Conservation (phyloP, 2,797 vertebrate genomes). For the Poecilia velifera region DNA sequence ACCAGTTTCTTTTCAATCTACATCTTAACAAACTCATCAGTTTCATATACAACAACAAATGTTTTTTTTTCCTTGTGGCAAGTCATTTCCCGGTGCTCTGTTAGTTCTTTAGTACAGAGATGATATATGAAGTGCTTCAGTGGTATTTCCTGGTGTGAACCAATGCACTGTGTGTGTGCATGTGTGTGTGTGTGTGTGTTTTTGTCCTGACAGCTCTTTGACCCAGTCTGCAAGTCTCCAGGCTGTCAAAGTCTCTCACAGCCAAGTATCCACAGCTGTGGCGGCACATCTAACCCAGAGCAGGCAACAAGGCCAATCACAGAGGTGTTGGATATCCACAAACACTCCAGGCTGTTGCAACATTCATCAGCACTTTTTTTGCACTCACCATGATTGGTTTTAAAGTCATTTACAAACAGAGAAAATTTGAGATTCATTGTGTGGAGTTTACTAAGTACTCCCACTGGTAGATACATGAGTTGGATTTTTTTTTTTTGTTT, state of each 20-base stretch:
- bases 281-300: conserved; percentile 48
- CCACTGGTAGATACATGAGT: not conserved
- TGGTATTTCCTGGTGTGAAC: conserved; percentile 66
- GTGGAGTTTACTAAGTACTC: not conserved
- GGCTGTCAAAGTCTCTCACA: conserved; percentile 66
- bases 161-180: conserved; percentile 38
- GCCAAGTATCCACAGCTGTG: conserved; percentile 76
- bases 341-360: conserved; percentile 50
- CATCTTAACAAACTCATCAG: conserved; percentile 33
- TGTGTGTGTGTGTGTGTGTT: conserved; percentile 31
- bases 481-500: not conserved
- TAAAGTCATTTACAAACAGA: conserved; percentile 50
- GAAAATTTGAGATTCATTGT: conserved; percentile 17
- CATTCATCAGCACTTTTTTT: conserved; percentile 61
- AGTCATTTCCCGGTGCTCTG: conserved; percentile 53
- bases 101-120: conserved; percentile 62
- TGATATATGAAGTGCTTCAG: conserved; percentile 66
- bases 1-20: conserved; percentile 14
- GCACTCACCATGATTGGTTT: conserved; percentile 43
- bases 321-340: conserved; percentile 64
- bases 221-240: conserved; percentile 56
- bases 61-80: conserved; percentile 23
- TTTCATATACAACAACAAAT: conserved; percentile 28
- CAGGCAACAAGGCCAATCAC: conserved; percentile 37
- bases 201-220: conserved; percentile 51